Conservation (phyloP, 2,888 invertebrate genomes). For the Drosophila acutilabella region DNA sequence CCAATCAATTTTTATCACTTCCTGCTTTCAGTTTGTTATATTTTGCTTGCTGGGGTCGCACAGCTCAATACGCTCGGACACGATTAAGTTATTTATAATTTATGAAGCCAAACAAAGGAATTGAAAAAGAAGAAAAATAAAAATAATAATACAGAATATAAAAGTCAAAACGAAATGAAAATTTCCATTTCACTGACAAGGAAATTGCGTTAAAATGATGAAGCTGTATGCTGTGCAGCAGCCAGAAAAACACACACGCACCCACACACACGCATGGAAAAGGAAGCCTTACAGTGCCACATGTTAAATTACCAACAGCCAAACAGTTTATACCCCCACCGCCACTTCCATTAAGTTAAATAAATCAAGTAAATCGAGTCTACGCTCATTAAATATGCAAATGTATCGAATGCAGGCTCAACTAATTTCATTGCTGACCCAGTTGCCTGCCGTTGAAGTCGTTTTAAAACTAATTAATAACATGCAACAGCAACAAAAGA, state of each 20-base stretch:
- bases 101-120: conserved; percentile 43
- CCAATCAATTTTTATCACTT: not conserved
- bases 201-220: conserved; percentile 74
- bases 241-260: conserved; percentile 22
- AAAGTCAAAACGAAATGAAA: conserved; percentile 52
- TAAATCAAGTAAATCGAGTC: conserved; percentile 50
- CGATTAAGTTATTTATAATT: conserved; percentile 78
- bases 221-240: conserved; percentile 46
- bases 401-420: conserved; percentile 42
- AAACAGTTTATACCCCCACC: not conserved
- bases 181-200: conserved; percentile 67
- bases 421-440: conserved; percentile 62
- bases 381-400: conserved; percentile 42
- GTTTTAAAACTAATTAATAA: conserved; percentile 67
- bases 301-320: conserved; percentile 35
- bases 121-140: conserved; percentile 3
- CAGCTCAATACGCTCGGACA: conserved; percentile 77
- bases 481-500: conserved; percentile 30
- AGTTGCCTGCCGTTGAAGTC: conserved; percentile 51
- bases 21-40: not conserved
- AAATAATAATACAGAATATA: conserved; percentile 20
- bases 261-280: conserved; percentile 3
- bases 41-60: conserved; percentile 19
- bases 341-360: conserved; percentile 32
- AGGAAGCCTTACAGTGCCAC: conserved; percentile 29